Base-by-base conservation (phyloP, 2,888 invertebrate species). In the Cheilosia variabilis region DNA sequence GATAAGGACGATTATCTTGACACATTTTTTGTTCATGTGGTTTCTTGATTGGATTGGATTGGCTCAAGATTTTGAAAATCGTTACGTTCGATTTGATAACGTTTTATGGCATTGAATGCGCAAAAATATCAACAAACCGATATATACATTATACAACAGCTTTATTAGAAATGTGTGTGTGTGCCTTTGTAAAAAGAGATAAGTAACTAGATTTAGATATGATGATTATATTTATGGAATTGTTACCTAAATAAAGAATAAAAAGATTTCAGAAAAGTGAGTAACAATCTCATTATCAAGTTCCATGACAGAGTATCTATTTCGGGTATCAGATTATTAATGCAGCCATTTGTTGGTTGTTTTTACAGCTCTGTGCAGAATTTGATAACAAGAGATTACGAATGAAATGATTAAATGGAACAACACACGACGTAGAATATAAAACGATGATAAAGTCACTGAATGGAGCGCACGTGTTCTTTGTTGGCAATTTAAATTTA, bases 31-130 rank as follows among this genome's bases (percentile, higher is more conserved):
- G 27, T 53, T n/a, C 45, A 55, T 43, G 43, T 55, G 19, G 17
- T 45, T 55, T 43, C 19, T 19, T 76, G 66, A 81, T 75, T 63
- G 68, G 47, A 75, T n/a, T n/a, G n/a, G n/a, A n/a, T n/a, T 57
- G 45, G 47, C 66, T 43, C 13, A 43, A 57, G 57, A 75, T 80
- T 27, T 57, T 27, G 13, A 15, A 68, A 45, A 13, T 37, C 53
- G n/a, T 76, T 52, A 75, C 62, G 27, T 50, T 63, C 57, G 53
- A 63, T 75, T 19, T 34, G 81, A 81, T 82, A 65, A 82, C 69
- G 27, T 45, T 53, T 53, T 58, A n/a, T 69, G 47, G 17, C 45
- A 55, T 68, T n/a, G 55, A 69, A 53, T 79, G 66, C 79, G 66
- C 65, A 69, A 73, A 78, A 68, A 24, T 37, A 57, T 66, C 41